Base-by-base conservation (phyloP, 2,797 vertebrate species). In the Coilia nasus region DNA sequence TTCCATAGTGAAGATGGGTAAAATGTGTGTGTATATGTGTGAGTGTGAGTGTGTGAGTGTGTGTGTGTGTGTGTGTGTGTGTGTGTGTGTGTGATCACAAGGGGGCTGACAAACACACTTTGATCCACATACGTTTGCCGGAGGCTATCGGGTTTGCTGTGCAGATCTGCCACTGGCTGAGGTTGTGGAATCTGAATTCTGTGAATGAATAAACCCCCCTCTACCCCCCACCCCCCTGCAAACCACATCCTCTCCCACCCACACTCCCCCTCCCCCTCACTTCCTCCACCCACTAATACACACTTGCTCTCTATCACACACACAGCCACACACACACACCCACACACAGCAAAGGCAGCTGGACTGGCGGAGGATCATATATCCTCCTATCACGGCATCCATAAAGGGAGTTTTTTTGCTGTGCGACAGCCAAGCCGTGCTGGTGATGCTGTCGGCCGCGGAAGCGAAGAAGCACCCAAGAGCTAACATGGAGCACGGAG, bases 401-500 rank as follows among this genome's bases (percentile, higher is more conserved):
- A 71, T 71, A 28, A 71, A 71, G 64, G 64, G 64, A 35, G 5
- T 41, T 41, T 41, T 41, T 71, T 31, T 25, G 25, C 28, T 71
- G 64, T 71, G 12, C 31, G 64, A 71, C 28, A 71, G 35, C 35
- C 35, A 5, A 41, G 35, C 35, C 5, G 35, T 41, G 35, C 2
- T 41, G 35, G 35, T 41, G 35, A 71, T 31, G 64, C 64, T 0
- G 64, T 31, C 31, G 64, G 17, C 14, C 6, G 3, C 15, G 64
- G 62, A 1, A 28, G 10, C 35, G 5, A 41, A 41, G 25, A 10
- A 23, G 60, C 60, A 71, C 64, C 31, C 28, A 12, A 41, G 17
- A 35, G 64, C 6, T n/a, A 41, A 56, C 82, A 83, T 64, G 81
- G 81, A 41, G 67, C 82, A 83, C 81, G 81, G 81, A 14, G 12